A percentile compares a stretch with the other conserved stretches of the same genome.
phyloP scores from a whole-genome alignment of 2,797 vertebrate species.

The Spheniscus humboldti region DNA sequence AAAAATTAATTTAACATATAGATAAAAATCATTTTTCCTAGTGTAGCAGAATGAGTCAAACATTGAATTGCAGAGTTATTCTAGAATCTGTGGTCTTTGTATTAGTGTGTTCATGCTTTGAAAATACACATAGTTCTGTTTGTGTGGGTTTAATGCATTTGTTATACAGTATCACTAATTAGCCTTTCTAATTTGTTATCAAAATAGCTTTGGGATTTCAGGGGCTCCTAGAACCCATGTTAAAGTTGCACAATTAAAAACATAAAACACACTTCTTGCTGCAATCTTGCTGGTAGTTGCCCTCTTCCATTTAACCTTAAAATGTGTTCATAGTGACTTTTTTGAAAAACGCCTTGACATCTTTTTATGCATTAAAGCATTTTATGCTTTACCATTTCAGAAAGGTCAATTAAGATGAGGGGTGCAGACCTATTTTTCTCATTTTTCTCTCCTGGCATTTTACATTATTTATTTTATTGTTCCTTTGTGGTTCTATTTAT shows the following conservation, averaged over 20 bases:
- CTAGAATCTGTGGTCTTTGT: not conserved
- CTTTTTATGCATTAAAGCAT: slow-evolving; percentile 2
- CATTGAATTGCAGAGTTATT: not conserved
- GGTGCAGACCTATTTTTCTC: not conserved
- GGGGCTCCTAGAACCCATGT: not conserved
- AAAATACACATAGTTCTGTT: not conserved
- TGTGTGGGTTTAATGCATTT: not conserved
- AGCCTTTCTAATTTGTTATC: not conserved
- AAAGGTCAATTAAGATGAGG: slow-evolving; percentile 10
- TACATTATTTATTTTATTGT: slow-evolving; percentile 5
- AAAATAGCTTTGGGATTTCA: not conserved
- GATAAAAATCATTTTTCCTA: not conserved
- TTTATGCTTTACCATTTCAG: slow-evolving; percentile 19
- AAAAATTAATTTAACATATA: not conserved
- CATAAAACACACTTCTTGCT: not conserved
- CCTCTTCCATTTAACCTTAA: slow-evolving; percentile 12
- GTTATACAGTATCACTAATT: not conserved
- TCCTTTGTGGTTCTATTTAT: not conserved
- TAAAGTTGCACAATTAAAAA: not conserved
- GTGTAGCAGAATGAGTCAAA: fast-evolving
- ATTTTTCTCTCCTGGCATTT: not conserved
- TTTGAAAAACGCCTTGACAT: not conserved
- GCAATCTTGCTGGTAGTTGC: not conserved
- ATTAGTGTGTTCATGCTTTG: not conserved
- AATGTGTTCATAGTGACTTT: not conserved